Conservation (phyloP, 2,797 vertebrate genomes). For the Sebastes iracundus region DNA sequence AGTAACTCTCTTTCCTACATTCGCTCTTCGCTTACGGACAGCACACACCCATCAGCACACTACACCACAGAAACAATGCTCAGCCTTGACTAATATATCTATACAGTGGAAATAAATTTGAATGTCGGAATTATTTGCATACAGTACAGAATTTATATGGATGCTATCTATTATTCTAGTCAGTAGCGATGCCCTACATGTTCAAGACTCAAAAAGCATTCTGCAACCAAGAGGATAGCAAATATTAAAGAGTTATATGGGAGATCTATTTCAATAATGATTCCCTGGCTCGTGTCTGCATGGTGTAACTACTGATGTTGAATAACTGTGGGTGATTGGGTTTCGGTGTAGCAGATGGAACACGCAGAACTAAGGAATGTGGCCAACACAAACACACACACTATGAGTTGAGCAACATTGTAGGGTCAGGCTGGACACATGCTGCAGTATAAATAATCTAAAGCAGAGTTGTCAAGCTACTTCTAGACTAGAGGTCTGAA, state of each 20-base stretch:
- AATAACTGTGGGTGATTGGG: not conserved
- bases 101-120: not conserved
- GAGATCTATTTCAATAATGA: not conserved
- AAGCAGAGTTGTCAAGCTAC: not conserved
- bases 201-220: not conserved
- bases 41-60: not conserved
- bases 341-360: constrained; percentile 3
- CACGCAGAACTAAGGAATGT: not conserved
- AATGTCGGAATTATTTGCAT: not conserved
- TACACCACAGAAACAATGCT: not conserved
- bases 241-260: not conserved
- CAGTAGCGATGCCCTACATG: rapidly evolving
- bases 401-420: constrained; percentile 31
- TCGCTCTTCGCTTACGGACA: not conserved
- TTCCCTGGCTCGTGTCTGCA: not conserved
- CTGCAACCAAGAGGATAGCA: not conserved
- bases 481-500: not conserved
- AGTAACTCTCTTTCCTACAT: not conserved
- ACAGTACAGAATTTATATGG: not conserved
- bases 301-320: not conserved
- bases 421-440: constrained; percentile 6
- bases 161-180: not conserved
- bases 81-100: not conserved
- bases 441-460: constrained; percentile 21
- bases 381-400: constrained; percentile 39